A percentile compares a stretch with the other conserved stretches of the same genome.
Evolutionary conservation across 2,888 invertebrate genomes (phyloP).

Genomic region (Callyntrura sp.): DNA sequence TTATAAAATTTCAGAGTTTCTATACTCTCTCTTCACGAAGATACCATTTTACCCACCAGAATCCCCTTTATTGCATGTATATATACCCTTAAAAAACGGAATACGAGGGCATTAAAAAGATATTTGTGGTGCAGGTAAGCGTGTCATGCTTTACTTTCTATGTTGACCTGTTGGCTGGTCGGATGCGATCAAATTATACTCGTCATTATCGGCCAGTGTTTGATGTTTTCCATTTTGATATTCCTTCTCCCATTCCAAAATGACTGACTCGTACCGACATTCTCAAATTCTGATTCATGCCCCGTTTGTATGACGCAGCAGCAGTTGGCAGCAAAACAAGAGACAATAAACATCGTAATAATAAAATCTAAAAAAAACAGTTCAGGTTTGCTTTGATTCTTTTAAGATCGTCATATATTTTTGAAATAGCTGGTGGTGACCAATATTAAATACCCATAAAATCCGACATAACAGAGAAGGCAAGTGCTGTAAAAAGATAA

Average conservation of each 20-base stretch:
- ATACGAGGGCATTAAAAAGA: conserved; percentile 15
- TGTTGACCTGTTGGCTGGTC: conserved; percentile 67
- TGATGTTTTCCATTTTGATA: conserved; percentile 56
- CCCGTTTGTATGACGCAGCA: conserved; percentile 21
- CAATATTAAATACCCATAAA: conserved; percentile 27
- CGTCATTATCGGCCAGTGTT: conserved; percentile 62
- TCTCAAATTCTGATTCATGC: conserved; percentile 51
- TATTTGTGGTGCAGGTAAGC: conserved; percentile 61
- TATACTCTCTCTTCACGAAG: conserved; percentile 27
- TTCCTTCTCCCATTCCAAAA: conserved; percentile 54
- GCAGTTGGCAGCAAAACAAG: conserved; percentile 33
- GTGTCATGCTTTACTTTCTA: conserved; percentile 75
- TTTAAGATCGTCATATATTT: conserved; percentile 4
- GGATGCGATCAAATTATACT: conserved; percentile 34
- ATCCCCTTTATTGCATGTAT: background rate
- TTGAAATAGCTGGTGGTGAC: conserved; percentile 3
- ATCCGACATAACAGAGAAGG: conserved; percentile 1
- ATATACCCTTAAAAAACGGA: conserved; percentile 1
- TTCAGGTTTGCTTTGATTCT: conserved; percentile 49
- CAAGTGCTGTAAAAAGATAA: background rate
- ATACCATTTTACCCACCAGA: conserved; percentile 46
- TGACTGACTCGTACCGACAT: conserved; percentile 54
- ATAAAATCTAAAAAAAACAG: conserved; percentile 64
- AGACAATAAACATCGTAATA: conserved; percentile 60
- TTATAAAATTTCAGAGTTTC: conserved; percentile 50